These are phyloP conservation scores for Benitochromis conjunctus DNA, from an alignment of 2,113 vertebrate species.

Conservation along the genomic window DNA sequence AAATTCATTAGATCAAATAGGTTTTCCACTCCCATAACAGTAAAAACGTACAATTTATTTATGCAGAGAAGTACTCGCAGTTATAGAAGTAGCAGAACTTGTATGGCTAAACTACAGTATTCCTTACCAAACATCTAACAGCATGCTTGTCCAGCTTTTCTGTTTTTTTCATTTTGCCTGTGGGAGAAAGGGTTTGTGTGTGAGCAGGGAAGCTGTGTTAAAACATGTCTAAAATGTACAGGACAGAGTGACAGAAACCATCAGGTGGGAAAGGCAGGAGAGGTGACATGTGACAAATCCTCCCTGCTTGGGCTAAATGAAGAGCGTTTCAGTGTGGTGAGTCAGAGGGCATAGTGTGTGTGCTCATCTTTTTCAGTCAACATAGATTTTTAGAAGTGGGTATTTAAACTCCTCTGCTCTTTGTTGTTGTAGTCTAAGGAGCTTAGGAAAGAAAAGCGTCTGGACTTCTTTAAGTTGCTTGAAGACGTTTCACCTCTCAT, in stretches of 20 bases:
- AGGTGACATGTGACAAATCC: conserved; percentile 3
- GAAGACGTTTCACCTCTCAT: no score
- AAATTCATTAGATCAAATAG: not conserved
- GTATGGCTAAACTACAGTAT: not conserved
- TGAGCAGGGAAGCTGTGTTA: not conserved
- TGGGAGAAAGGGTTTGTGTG: not conserved
- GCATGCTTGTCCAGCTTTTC: not conserved
- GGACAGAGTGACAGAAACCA: not conserved
- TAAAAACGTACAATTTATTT: not conserved
- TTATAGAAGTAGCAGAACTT: not conserved
- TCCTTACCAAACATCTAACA: not conserved
- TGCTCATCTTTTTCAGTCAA: not conserved
- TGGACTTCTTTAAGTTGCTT: no score
- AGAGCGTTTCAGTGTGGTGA: not conserved
- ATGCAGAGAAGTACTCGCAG: not conserved
- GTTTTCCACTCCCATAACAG: not conserved
- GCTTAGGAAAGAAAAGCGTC: no score
- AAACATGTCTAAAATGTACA: not conserved
- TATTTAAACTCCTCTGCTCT: not conserved
- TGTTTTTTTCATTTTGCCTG: not conserved
- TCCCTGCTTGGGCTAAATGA: not conserved
- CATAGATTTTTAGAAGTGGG: not conserved
- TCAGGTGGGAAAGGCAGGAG: not conserved
- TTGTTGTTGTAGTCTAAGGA: not conserved
- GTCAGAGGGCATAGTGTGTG: not conserved